Evolutionary conservation across 1,140 invertebrate species (phyloP), one percentile per base, ranked within the genome.

Genomic region (Platyura marginata): DNA sequence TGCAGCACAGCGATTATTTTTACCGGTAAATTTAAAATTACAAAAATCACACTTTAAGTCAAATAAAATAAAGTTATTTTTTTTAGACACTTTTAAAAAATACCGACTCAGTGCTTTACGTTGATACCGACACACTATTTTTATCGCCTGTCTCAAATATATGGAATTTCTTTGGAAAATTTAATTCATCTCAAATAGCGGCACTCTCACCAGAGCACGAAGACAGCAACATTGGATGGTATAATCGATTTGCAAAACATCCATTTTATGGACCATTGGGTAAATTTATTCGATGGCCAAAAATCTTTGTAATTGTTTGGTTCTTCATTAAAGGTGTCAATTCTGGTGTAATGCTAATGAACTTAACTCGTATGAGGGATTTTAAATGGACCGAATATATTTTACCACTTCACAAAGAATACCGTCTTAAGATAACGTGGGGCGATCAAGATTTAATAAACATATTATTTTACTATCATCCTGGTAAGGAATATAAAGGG

Each of bases 391-490:
- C 77, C 32, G 69, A 79, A 44, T 81, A 88, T 59, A 72, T 95
- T 3, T 68, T 79, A 40, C 77, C 83, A 10, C 83, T 92, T 49
- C 84, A 87, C 61, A 74, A 83, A 49, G 76, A 85, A 56, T 95
- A 87, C 63, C 81, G 77, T 49, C 54, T 81, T 8, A 79, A 87
- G 53, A 88, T 95, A 37, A 89, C 85, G 3, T 95, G 87, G 86
- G 92, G 91, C n/a, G 91, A 96, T 66, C 92, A 96, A 64, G 91
- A 95, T 67, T 88, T 96, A 44, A 89, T 96, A 47, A 96, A 96
- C 59, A 91, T 95, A 47, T 81, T 93, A 51, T 94, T 95, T 59
- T 81, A 90, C 63, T 85, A 79, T 63, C 79, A 92, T 70, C 78
- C 85, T 51, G 74, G 76, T 79, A 56, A 46, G 46, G 41, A 21